phyloP scores from a whole-genome alignment of 2,113 vertebrate species.

The Scartelaos histophorus region DNA sequence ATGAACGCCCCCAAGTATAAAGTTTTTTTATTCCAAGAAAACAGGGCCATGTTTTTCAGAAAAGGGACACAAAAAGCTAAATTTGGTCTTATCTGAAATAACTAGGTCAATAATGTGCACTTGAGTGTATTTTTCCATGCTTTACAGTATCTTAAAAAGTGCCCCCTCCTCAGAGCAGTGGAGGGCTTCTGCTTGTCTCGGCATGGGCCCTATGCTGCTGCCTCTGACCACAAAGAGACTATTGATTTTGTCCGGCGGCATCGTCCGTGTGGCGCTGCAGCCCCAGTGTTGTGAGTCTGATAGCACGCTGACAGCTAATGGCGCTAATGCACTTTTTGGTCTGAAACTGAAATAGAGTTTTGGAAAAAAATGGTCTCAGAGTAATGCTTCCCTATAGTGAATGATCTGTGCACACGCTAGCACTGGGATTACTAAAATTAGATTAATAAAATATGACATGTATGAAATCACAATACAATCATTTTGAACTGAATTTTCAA shows the following conservation, averaged over 20 bases:
- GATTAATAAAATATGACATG: neutral
- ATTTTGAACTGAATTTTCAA: neutral
- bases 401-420: neutral
- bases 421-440: neutral
- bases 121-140: slow-evolving; percentile 21
- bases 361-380: neutral
- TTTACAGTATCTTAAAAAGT: slow-evolving; percentile 18
- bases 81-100: slow-evolving; percentile 5
- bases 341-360: slow-evolving; percentile 18
- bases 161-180: slow-evolving; percentile 29
- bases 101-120: slow-evolving; percentile 14
- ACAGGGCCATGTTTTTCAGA: too few relatives aligned
- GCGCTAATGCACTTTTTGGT: slow-evolving; percentile 28
- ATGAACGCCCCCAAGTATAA: too few relatives aligned
- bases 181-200: slow-evolving; percentile 54
- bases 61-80: too few relatives aligned
- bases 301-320: slow-evolving; percentile 49
- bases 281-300: slow-evolving; percentile 40
- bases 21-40: too few relatives aligned
- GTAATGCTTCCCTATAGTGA: neutral
- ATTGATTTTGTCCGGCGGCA: slow-evolving; percentile 61
- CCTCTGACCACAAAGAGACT: slow-evolving; percentile 56
- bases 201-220: slow-evolving; percentile 40
- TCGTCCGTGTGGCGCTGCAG: slow-evolving; percentile 35
- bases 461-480: neutral